Percentiles rank a stretch among this genome's conserved stretches.
Evolutionary conservation across 2,797 vertebrate genomes (phyloP).

Genomic region (Pterois miles): DNA sequence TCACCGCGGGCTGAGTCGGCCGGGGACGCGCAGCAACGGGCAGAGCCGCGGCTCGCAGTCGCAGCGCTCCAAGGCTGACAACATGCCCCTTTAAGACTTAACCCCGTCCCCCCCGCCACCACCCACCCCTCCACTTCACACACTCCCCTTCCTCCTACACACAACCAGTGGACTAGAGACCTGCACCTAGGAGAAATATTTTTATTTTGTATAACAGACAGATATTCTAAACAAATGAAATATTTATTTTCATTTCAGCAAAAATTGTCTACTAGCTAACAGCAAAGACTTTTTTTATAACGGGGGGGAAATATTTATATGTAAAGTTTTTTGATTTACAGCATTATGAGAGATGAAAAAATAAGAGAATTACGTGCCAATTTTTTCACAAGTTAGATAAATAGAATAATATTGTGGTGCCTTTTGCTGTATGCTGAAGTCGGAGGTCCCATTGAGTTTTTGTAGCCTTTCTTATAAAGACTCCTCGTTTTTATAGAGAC

Average conservation of each 20-base stretch:
- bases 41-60: conserved; percentile 86
- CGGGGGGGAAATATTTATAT: conserved; percentile 97
- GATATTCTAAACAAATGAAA: conserved; percentile 99
- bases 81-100: conserved; percentile 90
- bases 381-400: conserved; percentile 98
- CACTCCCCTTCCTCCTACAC: conserved; percentile 66
- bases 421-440: conserved; percentile 98
- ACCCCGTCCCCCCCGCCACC: conserved; percentile 43
- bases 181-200: conserved; percentile 93
- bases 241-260: conserved; percentile 99
- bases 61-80: conserved; percentile 87
- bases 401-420: conserved; percentile 99
- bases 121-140: conserved; percentile 59
- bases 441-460: conserved; percentile 95
- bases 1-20: conserved; percentile 89
- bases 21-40: conserved; percentile 85
- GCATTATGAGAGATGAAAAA: conserved; percentile 90
- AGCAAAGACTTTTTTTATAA: conserved; percentile 99
- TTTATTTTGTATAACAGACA: conserved; percentile 99
- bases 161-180: conserved; percentile 86
- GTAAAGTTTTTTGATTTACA: conserved; percentile 99
- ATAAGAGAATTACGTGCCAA: conserved; percentile 92
- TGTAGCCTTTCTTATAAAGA: conserved; percentile 94
- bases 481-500: conserved; percentile 88
- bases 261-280: conserved; percentile 99